Evolutionary conservation across 2,888 invertebrate species (phyloP), one percentile per base, ranked within the genome.

Genomic region (Geotrupes spiniger): DNA sequence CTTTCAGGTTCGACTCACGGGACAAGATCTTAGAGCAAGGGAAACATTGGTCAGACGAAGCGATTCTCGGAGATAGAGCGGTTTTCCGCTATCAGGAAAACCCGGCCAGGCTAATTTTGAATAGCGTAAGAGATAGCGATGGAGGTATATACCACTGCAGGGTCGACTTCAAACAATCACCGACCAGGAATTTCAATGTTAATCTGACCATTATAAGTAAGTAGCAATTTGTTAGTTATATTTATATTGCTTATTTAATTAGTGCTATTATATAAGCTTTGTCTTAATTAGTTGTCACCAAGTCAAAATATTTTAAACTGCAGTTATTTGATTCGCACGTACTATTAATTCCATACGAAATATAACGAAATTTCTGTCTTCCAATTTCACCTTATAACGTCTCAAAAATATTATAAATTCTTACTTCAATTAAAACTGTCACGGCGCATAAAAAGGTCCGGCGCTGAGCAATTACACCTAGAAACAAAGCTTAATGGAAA

Each of bases 191-290:
- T 71, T 81, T 88, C 63, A 84, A 87, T 75, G 88, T 92, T 73
- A 91, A 91, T 74, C 83, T 93, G 64, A 90, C 89, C 60, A 87
- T 93, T 61, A 89, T 92, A 68, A 85, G 92, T 92, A 76, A 89
- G 91, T 84, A 60, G n/a, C n/a, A n/a, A n/a, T n/a, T 36, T n/a
- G n/a, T n/a, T n/a, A n/a, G n/a, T n/a, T n/a, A n/a, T n/a, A n/a
- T n/a, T 11, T 10, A 4, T 29, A 44, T 49, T 46, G 25, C 12
- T 14, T n/a, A n/a, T n/a, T n/a, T n/a, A n/a, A n/a, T n/a, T n/a
- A n/a, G n/a, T n/a, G n/a, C n/a, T n/a, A n/a, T n/a, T n/a, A n/a
- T n/a, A n/a, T n/a, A n/a, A n/a, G n/a, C n/a, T n/a, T n/a, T n/a
- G n/a, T n/a, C n/a, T n/a, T n/a, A n/a, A n/a, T n/a, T n/a, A n/a